Base-by-base conservation (phyloP, 2,888 invertebrate genomes). In the Scaptomyza parva region DNA sequence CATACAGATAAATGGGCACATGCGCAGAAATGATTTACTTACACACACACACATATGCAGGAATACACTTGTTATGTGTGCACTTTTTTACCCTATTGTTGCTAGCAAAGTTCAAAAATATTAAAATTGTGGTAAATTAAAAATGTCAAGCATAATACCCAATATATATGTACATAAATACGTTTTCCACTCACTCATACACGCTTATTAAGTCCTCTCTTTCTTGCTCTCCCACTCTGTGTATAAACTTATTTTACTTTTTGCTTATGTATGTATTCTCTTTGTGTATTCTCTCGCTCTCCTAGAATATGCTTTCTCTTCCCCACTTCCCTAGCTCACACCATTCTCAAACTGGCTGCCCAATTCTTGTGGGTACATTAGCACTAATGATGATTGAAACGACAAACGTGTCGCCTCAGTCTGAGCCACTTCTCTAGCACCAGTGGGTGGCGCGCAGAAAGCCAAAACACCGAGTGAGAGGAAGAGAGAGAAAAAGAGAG, bases 321-420 rank as follows among this genome's bases (percentile, higher is more conserved):
- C 28, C 39, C 44, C 28, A 20, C 47, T 35, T 30, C 33, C 14
- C 14, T 14, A 14, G 50, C 70, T 58, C 55, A 58, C 37, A 43
- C 58, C 68, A 57, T 45, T 65, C 64, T 66, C 69, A 78, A 73
- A 76, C 73, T 69, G 67, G 75, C 76, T 82, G 82, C 90, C 87
- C 90, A 91, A 91, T 91, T 91, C 90, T 90, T 91, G 91, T 90
- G 92, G 91, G 91, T 91, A 91, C 91, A 91, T 91, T 91, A 91
- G 91, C 88, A 75, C 90, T 91, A 91, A 91, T 91, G 91, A 91
- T 91, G 92, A 92, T 91, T 92, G 91, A 91, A 91, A 91, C 90
- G 91, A 72, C 70, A 84, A 86, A 84, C 88, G 88, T 87, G 84
- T 82, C 80, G 83, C 82, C 65, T 67, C 63, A 61, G 61, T 66